phyloP scores from a whole-genome alignment of 2,797 vertebrate genomes.

The Eurystomus glaucurus region DNA sequence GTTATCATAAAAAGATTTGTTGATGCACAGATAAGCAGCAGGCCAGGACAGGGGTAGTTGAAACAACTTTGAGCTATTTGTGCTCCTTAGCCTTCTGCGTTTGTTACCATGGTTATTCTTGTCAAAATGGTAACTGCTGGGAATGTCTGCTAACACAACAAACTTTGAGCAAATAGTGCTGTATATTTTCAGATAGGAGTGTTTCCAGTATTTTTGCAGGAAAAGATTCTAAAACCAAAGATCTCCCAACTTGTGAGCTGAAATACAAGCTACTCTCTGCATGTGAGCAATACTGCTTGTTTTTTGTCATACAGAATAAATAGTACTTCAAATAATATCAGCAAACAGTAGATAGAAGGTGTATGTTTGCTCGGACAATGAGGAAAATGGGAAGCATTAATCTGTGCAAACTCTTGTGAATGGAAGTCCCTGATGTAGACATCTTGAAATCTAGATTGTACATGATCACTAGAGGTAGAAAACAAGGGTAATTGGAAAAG shows the following conservation, averaged over 20 bases:
- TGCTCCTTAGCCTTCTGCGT: neutral
- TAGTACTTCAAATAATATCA: neutral
- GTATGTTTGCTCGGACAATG: neutral
- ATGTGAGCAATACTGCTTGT: neutral
- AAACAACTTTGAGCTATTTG: conserved; percentile 12
- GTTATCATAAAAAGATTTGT: neutral
- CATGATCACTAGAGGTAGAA: neutral
- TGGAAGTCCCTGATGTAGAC: neutral
- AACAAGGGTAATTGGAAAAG: neutral
- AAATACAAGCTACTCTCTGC: neutral
- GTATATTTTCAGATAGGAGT: conserved; percentile 15
- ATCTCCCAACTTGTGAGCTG: neutral
- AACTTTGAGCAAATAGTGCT: neutral
- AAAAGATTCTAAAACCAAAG: neutral
- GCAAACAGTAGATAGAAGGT: neutral
- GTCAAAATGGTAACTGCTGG: conserved; percentile 45
- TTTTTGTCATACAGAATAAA: neutral
- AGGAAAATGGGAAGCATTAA: neutral
- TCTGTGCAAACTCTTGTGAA: neutral
- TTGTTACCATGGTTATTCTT: conserved; percentile 49
- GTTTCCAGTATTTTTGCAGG: neutral
- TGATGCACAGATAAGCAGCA: neutral
- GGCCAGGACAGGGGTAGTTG: neutral
- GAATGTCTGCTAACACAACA: conserved; percentile 37
- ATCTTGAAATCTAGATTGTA: neutral